A percentile compares a stretch with the other conserved stretches of the same genome.
Conservation (phyloP, 2,888 invertebrate genomes). For the Toxonevra muliebris region DNA sequence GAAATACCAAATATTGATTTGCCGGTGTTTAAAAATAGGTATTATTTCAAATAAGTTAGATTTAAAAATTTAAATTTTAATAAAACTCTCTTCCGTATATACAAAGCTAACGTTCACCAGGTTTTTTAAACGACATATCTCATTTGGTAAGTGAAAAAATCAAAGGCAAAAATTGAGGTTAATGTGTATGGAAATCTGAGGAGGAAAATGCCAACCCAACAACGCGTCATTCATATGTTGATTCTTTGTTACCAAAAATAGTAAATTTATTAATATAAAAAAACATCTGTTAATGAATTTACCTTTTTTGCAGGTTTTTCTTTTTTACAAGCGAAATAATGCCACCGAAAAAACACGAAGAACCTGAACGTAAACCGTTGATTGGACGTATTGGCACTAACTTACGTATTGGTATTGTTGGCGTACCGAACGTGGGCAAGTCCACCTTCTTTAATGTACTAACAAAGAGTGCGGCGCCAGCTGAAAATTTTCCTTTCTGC, state of each 20-base stretch:
- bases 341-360: conserved; percentile 89
- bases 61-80: too few species aligned
- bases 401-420: conserved; percentile 93
- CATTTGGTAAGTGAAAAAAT: too few species aligned
- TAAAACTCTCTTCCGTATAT: too few species aligned
- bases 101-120: too few species aligned
- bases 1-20: conserved; percentile 17
- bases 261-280: conserved; percentile 8
- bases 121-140: too few species aligned
- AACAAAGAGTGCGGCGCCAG: conserved; percentile 96
- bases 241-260: conserved; percentile 33
- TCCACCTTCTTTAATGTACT: conserved; percentile 99
- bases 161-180: conserved; percentile 11
- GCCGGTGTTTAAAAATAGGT: not conserved
- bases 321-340: conserved; percentile 44
- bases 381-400: conserved; percentile 97
- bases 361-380: conserved; percentile 86
- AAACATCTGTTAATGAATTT: not conserved
- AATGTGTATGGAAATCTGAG: not conserved
- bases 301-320: not conserved
- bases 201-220: too few species aligned
- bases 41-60: too few species aligned
- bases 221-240: too few species aligned
- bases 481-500: conserved; percentile 99
- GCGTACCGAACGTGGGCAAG: conserved; percentile 97